Evolutionary conservation across 2,113 vertebrate species (phyloP), one percentile per base, ranked within the genome.

Genomic region (Dolichotis patagonum): DNA sequence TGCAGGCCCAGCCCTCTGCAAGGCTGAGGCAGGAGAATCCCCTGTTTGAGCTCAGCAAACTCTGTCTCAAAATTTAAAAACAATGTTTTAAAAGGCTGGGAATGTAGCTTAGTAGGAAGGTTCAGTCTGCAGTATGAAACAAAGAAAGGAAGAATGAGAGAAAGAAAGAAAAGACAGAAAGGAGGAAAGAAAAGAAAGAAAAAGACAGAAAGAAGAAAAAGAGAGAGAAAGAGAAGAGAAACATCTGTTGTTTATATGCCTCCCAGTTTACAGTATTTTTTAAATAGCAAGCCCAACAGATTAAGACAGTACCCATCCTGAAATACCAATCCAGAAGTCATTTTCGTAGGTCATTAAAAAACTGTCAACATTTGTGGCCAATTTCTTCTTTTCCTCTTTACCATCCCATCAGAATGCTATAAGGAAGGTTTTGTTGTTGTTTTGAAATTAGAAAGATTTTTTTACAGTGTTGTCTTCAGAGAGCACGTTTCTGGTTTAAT

Each of bases 301-400:
- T 8, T 30, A 49, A 67, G 49, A 58, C 41, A 92, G 52, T 54
- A 13, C 8, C 43, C n/a, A 85, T 65, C 41, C 35, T 95, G 35
- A 85, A 90, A n/a, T 80, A 58, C 16, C 60, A 95, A 71, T 60
- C 22, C 49, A 43, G 19, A 88, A 71, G 43, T 14, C 41, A 7
- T 32, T 82, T 62, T 81, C 69, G 8, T 62, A 87, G 19, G 11
- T 71, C 13, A 87, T 41, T 91, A 32, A 71, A 67, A 94, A 90
- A 32, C 3, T n/a, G 3, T 54, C 85, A 67, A 43, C 7, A 22
- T 22, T 91, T 87, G n/a, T 82, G 22, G 22, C 62, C 46, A 82
- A 58, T 80, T 78, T 77, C 35, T 41, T 54, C 58, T 67, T 85
- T 82, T 91, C 73, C 63, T 87, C 87, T 56, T 82, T 82, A 19